A percentile compares a stretch with the other conserved stretches of the same genome.
Conservation (phyloP, 2,797 vertebrate species). For the Carcharodon carcharias region DNA sequence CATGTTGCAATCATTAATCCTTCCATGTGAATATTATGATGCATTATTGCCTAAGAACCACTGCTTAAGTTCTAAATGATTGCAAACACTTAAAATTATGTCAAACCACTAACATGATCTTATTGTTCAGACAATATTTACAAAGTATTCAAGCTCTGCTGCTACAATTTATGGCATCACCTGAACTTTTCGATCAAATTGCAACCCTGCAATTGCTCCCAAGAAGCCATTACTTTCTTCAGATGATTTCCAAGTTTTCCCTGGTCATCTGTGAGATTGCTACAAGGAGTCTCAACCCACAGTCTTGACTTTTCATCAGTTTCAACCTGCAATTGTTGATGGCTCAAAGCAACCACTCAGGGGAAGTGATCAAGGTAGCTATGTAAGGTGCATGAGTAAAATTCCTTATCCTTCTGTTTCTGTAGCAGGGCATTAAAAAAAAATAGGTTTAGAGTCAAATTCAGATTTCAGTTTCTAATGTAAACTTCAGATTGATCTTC, state of each 20-base stretch:
- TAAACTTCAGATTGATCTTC: background rate
- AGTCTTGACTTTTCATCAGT: background rate
- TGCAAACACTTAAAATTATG: background rate
- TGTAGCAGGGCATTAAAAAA: background rate
- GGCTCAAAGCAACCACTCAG: background rate
- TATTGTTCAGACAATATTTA: background rate
- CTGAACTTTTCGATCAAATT: background rate
- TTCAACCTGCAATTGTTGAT: background rate
- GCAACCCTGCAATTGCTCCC: background rate
- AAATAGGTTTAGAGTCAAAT: background rate
- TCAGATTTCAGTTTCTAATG: background rate
- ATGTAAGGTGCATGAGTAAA: background rate
- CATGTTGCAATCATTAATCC: background rate
- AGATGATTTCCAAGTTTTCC: background rate
- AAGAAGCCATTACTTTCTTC: background rate
- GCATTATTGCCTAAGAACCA: background rate
- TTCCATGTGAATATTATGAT: background rate
- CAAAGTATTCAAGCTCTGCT: background rate
- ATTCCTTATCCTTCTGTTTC: background rate
- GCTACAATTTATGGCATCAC: background rate
- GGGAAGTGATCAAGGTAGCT: background rate
- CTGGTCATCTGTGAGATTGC: background rate
- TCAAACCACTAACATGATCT: background rate
- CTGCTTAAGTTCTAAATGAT: background rate
- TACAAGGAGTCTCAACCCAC: background rate